phyloP scores from a whole-genome alignment of 1,140 invertebrate species.

The Drosophila tsacasi region DNA sequence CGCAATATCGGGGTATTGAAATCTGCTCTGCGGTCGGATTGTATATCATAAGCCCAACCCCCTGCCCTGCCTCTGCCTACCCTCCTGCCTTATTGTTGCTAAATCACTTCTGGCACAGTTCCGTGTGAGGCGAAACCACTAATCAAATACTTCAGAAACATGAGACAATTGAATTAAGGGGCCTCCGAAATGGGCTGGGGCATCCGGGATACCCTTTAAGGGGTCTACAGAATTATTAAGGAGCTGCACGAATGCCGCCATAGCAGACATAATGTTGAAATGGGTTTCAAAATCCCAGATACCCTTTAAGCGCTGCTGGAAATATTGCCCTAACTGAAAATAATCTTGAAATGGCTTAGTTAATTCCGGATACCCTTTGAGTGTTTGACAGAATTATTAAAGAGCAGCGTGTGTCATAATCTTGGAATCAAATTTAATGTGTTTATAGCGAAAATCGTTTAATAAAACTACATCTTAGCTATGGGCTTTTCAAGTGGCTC shows the following conservation, averaged over 20 bases:
- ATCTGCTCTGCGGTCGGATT: conserved; percentile 44
- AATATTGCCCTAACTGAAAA: too few species aligned
- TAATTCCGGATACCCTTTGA: too few species aligned
- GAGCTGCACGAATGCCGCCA: too few species aligned
- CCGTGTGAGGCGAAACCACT: conserved; percentile 19
- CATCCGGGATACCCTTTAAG: neutral
- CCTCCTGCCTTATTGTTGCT: neutral
- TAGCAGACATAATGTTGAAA: too few species aligned
- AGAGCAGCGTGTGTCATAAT: neutral
- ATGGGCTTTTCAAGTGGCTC: neutral
- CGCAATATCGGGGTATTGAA: conserved; percentile 6
- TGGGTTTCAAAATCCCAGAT: too few species aligned
- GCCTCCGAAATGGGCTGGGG: neutral
- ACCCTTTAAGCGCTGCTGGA: neutral
- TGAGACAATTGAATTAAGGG: conserved; percentile 17
- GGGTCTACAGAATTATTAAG: neutral
- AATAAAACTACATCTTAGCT: conserved; percentile 2
- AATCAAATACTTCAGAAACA: conserved; percentile 32
- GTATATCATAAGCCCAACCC: conserved; percentile 20
- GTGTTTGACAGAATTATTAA: neutral
- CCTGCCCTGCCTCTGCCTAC: too few species aligned
- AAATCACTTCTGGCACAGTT: conserved; percentile 27
- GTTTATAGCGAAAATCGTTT: neutral
- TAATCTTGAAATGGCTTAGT: too few species aligned
- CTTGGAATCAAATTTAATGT: neutral